Evolutionary conservation across 2,888 invertebrate genomes (phyloP).

Genomic region (Chirona hameri): DNA sequence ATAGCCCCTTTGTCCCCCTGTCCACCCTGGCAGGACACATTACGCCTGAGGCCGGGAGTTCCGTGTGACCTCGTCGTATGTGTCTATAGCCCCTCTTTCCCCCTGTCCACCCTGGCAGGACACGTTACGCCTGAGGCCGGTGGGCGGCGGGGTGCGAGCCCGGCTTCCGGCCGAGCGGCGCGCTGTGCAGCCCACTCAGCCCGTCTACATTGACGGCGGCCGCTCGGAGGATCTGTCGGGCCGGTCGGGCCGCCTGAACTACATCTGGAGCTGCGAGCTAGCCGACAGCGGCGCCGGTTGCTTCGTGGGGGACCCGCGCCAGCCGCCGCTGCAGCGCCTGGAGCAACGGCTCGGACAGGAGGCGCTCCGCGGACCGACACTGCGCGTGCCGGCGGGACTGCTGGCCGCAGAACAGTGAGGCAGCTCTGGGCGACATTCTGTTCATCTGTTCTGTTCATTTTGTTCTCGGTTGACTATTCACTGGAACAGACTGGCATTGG

Average conservation of each 20-base stretch:
- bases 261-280: background rate
- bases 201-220: background rate
- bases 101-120: background rate
- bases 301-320: background rate
- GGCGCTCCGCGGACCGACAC: background rate
- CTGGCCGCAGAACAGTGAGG: background rate
- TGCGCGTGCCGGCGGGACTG: background rate
- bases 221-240: background rate
- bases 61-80: too few relatives aligned
- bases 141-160: background rate
- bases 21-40: too few relatives aligned
- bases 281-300: background rate
- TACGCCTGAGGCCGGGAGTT: too few relatives aligned
- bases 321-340: background rate
- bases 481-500: too few relatives aligned
- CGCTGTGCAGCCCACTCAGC: background rate
- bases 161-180: slow-evolving; percentile 6
- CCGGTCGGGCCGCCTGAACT: background rate
- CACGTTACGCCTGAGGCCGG: background rate
- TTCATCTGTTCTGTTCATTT: background rate
- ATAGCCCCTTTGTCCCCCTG: too few relatives aligned
- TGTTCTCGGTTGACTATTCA: too few relatives aligned
- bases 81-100: too few relatives aligned
- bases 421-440: background rate
- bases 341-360: background rate